Evolutionary conservation across 2,797 vertebrate species (phyloP).

Genomic region (Octomys mimax): DNA sequence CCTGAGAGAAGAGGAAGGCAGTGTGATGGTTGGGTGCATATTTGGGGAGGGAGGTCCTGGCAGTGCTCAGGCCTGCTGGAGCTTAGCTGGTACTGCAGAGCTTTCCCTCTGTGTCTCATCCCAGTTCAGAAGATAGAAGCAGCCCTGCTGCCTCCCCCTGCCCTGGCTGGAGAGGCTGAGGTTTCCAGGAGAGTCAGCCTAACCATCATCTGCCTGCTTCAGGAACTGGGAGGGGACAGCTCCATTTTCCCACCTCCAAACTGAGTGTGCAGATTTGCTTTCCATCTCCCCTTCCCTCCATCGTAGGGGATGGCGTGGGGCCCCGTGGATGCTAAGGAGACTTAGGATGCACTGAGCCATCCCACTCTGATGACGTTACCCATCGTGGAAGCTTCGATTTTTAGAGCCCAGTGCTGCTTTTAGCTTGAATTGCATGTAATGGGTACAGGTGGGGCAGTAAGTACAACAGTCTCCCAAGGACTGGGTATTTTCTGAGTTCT

Average conservation of each 20-base stretch:
- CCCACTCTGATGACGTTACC: not conserved
- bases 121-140: not conserved
- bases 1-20: not conserved
- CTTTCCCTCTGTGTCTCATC: not conserved
- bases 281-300: not conserved
- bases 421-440: not conserved
- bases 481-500: not conserved
- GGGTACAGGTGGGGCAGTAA: not conserved
- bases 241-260: not conserved
- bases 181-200: not conserved
- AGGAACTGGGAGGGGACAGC: fast-evolving
- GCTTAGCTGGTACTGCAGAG: not conserved
- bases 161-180: not conserved
- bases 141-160: not conserved
- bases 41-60: not conserved
- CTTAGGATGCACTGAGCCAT: not conserved
- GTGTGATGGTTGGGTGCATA: fast-evolving
- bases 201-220: not conserved
- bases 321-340: not conserved
- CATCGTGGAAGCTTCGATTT: not conserved
- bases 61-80: not conserved
- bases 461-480: not conserved
- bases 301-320: not conserved
- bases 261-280: not conserved
- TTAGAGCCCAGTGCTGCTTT: not conserved